A percentile compares a stretch with the other conserved stretches of the same genome.
Evolutionary conservation across 2,797 vertebrate species (phyloP).

Genomic region (Thalassophryne amazonica): DNA sequence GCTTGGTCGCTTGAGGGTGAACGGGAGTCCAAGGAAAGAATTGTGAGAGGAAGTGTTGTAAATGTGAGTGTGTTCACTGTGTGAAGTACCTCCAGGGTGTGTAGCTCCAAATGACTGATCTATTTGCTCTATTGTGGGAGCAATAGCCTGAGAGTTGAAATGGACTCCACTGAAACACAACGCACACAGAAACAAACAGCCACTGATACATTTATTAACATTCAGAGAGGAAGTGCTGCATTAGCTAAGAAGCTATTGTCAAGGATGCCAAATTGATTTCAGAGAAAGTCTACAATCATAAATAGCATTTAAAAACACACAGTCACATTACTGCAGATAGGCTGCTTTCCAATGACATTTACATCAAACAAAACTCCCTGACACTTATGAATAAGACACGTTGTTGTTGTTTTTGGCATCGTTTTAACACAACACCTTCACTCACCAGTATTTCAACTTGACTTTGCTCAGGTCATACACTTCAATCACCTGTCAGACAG

Average conservation of each 20-base stretch:
- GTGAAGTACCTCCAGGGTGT: constrained; percentile 92
- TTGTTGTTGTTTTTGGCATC: background rate
- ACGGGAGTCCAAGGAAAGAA: too few relatives aligned
- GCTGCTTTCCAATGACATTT: constrained; percentile 3
- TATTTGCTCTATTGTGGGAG: constrained; percentile 98
- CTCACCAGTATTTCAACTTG: constrained; percentile 99
- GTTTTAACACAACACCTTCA: constrained; percentile 15
- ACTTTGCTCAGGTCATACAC: constrained; percentile 99
- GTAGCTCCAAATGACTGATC: constrained; percentile 99
- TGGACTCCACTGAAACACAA: constrained; percentile 92
- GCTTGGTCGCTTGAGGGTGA: too few relatives aligned
- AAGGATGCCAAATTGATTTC: constrained; percentile 1
- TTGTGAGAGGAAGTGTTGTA: background rate
- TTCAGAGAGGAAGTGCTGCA: constrained; percentile 1
- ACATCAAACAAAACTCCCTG: too few relatives aligned
- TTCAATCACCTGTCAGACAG: constrained; percentile 89
- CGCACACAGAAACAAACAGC: constrained; percentile 12
- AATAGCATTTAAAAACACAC: too few relatives aligned
- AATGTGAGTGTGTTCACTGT: background rate
- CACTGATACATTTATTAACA: background rate
- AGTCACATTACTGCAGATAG: background rate
- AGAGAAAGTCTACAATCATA: constrained; percentile 2
- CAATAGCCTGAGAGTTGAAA: constrained; percentile 98
- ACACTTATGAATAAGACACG: background rate
- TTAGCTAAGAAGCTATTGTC: constrained; percentile 8